Percentiles rank a stretch among this genome's conserved stretches.
Conservation (phyloP, 1,140 invertebrate species). For the Aleiodes sp. region DNA sequence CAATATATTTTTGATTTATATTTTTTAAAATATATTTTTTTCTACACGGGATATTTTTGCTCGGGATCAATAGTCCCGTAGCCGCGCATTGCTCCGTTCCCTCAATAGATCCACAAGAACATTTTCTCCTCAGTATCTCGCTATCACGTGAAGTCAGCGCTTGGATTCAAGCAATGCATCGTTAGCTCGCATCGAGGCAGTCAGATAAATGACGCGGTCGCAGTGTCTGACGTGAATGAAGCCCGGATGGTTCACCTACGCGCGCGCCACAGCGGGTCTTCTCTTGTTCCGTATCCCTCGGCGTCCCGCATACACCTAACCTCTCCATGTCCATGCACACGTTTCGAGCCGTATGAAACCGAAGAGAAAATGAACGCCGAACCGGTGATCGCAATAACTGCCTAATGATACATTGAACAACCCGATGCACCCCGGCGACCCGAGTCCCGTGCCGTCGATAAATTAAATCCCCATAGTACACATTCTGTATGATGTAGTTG, state of each 20-base stretch:
- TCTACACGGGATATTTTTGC: too few species aligned
- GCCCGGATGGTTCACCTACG: conserved; percentile 49
- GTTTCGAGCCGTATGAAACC: conserved; percentile 24
- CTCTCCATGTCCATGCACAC: not conserved
- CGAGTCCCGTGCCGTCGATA: not conserved
- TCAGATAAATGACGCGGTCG: conserved; percentile 58
- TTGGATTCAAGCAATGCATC: not conserved
- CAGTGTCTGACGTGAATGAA: conserved; percentile 58
- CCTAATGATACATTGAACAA: conserved; percentile 55
- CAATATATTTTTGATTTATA: too few species aligned
- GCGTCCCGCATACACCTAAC: not conserved
- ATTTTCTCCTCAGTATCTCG: not conserved
- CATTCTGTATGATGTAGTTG: too few species aligned
- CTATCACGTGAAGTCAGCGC: not conserved
- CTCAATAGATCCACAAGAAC: not conserved
- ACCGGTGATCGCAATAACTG: conserved; percentile 51
- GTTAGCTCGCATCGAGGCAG: conserved; percentile 5
- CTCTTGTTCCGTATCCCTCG: conserved; percentile 3
- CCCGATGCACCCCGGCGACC: not conserved
- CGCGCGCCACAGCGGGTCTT: conserved; percentile 26
- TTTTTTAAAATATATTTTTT: too few species aligned
- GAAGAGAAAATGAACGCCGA: conserved; percentile 1
- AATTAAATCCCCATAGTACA: not conserved
- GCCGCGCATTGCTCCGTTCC: not conserved
- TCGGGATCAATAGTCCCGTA: conserved; percentile 2